Evolutionary conservation across 2,113 vertebrate genomes (phyloP).

Genomic region (Crotalus tigris): DNA sequence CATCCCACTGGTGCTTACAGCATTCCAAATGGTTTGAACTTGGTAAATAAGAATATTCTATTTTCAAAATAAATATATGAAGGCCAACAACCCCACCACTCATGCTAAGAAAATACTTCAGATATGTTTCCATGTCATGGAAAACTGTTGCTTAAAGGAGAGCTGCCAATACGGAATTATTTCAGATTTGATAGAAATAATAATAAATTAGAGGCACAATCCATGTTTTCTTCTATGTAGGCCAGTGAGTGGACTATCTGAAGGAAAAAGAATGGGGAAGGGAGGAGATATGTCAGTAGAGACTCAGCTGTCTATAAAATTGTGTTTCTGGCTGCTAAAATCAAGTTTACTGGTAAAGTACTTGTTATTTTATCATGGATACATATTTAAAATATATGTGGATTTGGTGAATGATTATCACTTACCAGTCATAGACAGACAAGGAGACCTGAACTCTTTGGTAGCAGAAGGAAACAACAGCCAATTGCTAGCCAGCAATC

Average conservation of each 20-base stretch:
- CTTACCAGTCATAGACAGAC: no score
- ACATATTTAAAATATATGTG: background rate
- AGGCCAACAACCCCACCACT: background rate
- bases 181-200: background rate
- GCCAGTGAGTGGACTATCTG: background rate
- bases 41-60: background rate
- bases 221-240: no score
- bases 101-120: background rate
- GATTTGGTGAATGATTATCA: background rate
- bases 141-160: background rate
- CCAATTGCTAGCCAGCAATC: no score
- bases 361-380: conserved; percentile 24
- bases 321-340: background rate
- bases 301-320: background rate
- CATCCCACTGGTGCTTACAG: no score
- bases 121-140: background rate
- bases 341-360: conserved; percentile 16
- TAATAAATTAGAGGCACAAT: background rate
- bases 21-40: background rate
- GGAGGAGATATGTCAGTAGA: background rate
- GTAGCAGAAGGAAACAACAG: no score
- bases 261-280: background rate
- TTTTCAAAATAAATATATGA: background rate
- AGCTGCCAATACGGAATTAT: background rate
- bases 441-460: no score